Evolutionary conservation across 2,888 invertebrate genomes (phyloP).

Genomic region (Vandiemenella viatica): DNA sequence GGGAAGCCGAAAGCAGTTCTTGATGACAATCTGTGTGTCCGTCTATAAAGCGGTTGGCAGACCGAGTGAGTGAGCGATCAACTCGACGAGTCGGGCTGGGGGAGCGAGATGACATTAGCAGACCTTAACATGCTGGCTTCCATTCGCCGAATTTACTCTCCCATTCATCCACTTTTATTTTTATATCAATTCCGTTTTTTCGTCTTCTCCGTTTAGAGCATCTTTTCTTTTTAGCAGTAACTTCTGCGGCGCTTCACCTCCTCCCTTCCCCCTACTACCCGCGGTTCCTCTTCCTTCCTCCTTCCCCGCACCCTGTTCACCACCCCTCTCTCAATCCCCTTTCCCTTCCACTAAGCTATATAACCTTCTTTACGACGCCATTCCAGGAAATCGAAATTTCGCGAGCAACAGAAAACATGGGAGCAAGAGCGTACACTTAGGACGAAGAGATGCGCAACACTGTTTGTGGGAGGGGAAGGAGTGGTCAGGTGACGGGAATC

Average conservation of each 20-base stretch:
- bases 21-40: no score
- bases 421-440: neutral
- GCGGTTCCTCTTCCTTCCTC: constrained; percentile 9
- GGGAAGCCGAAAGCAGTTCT: no score
- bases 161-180: neutral
- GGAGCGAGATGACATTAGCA: no score
- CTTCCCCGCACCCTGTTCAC: constrained; percentile 10
- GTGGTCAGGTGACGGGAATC: no score
- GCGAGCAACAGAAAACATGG: constrained; percentile 14
- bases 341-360: constrained; percentile 15
- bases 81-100: no score
- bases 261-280: constrained; percentile 15
- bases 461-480: no score
- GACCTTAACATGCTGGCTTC: no score
- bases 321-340: no score
- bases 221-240: neutral
- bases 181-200: neutral
- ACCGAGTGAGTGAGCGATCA: no score
- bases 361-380: constrained; percentile 27
- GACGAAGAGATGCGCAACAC: no score
- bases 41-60: no score
- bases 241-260: constrained; percentile 11
- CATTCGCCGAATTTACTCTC: neutral
- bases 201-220: neutral
- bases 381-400: constrained; percentile 30